Percentiles rank a stretch among this genome's conserved stretches.
phyloP scores from a whole-genome alignment of 1,140 invertebrate species.

The Zaprionus ghesquierei region DNA sequence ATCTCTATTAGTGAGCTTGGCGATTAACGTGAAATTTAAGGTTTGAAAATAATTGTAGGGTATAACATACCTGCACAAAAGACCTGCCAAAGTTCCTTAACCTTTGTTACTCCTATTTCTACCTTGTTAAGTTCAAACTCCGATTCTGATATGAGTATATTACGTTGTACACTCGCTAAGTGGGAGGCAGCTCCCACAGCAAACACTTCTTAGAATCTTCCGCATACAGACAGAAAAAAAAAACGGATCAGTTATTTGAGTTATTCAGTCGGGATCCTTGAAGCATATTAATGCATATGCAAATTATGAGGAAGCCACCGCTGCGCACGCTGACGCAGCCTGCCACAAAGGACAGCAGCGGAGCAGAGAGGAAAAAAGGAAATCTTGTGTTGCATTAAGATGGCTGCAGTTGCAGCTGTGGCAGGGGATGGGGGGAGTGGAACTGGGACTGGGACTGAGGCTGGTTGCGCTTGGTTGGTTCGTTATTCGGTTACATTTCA shows the following conservation, averaged over 20 bases:
- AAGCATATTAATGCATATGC: slow-evolving; percentile 74
- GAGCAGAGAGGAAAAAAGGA: slow-evolving; percentile 20
- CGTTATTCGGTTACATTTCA: slow-evolving; percentile 79
- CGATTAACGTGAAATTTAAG: too few relatives aligned
- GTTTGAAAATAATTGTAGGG: too few relatives aligned
- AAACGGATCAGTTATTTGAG: slow-evolving; percentile 8
- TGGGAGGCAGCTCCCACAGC: not conserved
- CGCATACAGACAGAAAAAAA: not conserved
- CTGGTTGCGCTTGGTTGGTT: slow-evolving; percentile 67
- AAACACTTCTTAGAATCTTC: not conserved
- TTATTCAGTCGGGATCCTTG: slow-evolving; percentile 50
- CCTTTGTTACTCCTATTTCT: not conserved
- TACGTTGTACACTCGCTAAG: not conserved
- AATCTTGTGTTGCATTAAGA: slow-evolving; percentile 10
- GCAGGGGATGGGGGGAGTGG: not conserved
- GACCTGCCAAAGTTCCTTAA: not conserved
- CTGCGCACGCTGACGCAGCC: not conserved
- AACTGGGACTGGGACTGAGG: not conserved
- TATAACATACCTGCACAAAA: too few relatives aligned
- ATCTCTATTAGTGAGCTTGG: too few relatives aligned
- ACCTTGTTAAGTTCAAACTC: not conserved
- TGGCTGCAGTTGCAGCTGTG: not conserved
- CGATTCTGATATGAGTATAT: not conserved
- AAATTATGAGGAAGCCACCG: slow-evolving; percentile 53
- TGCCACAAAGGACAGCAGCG: slow-evolving; percentile 19